Evolutionary conservation across 2,113 vertebrate genomes (phyloP).

Genomic region (Cryptomyrus ogoouensis): DNA sequence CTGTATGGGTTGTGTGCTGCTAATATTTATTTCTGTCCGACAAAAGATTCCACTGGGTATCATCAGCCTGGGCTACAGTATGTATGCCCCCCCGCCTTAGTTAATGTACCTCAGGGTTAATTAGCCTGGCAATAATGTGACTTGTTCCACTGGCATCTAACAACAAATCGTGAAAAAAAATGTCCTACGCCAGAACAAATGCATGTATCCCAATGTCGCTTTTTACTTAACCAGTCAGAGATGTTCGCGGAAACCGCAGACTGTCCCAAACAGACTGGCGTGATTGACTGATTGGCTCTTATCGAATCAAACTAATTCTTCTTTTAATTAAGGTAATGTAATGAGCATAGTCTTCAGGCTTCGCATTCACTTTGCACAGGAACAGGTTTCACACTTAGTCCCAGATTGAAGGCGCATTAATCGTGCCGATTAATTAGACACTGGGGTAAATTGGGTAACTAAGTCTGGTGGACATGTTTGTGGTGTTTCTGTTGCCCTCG

Average conservation of each 20-base stretch:
- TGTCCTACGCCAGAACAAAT: neutral
- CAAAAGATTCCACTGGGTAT: neutral
- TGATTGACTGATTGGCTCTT: slow-evolving; percentile 33
- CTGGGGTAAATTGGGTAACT: slow-evolving; percentile 44
- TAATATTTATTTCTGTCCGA: neutral
- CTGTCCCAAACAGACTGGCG: slow-evolving; percentile 41
- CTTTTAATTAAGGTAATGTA: slow-evolving; percentile 64
- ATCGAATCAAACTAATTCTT: slow-evolving; percentile 49
- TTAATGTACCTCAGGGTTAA: neutral
- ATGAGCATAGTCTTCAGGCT: slow-evolving; percentile 49
- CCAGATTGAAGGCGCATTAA: slow-evolving; percentile 51
- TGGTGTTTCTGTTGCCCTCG: slow-evolving; percentile 57
- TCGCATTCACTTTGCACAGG: slow-evolving; percentile 55
- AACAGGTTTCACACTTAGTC: slow-evolving; percentile 56
- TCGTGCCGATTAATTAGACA: slow-evolving; percentile 63
- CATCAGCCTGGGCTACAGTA: neutral
- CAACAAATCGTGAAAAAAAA: neutral
- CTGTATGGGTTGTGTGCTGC: neutral
- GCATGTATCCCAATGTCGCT: neutral
- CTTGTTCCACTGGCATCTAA: neutral
- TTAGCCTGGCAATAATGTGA: neutral
- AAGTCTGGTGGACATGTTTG: slow-evolving; percentile 60
- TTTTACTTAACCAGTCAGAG: neutral
- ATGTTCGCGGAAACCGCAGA: slow-evolving; percentile 39
- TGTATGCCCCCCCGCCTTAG: neutral